Base-by-base conservation (phyloP, 2,888 invertebrate species). In the Xylophagus ater region DNA sequence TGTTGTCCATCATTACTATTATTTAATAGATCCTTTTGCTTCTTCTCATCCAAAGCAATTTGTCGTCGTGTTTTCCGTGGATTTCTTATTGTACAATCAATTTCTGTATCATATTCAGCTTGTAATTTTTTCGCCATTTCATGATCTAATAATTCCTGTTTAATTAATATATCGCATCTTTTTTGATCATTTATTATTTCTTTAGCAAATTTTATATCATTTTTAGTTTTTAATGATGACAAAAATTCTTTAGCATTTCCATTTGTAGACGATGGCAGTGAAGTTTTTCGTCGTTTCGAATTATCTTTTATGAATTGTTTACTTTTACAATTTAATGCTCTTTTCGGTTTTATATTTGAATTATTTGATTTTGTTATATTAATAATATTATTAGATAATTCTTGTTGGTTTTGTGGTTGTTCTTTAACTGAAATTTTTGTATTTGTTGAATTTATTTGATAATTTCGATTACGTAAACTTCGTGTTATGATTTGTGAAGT, bases 81-180 rank as follows among this genome's bases (percentile, higher is more conserved):
- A 34, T 9, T n/a, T n/a, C n/a, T n/a, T n/a, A n/a, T 34, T 21
- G 12, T 13, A 13, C 34, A 18, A 10, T 7, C 3, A 6, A 9
- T 8, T n/a, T 4, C 23, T 12, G 13, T 21, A 33, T 42, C 34
- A 8, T 40, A 28, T 29, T 43, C 33, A 4, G 36, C 30, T 34
- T 43, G 40, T n/a, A 43, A 31, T 37, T 46, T 42, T 34, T 41
- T 43, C 2, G 47, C 47, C 14, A 41, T 34, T 34, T 47, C 43
- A 35, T 30, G 42, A 32, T 47, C 47, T 13, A 17, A 14, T 19
- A 28, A 33, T 24, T 47, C 44, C 35, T 45, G 44, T 28, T 26
- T 32, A 18, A 38, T 29, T 15, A 30, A 18, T 33, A 37, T 24
- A 19, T 44, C 44, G 23, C 41, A 44, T 20, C 29, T 34, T 15